These are phyloP conservation scores for Acrossocheilus wenchowensis DNA, from an alignment of 2,797 vertebrate genomes.

Conservation along the genomic window DNA sequence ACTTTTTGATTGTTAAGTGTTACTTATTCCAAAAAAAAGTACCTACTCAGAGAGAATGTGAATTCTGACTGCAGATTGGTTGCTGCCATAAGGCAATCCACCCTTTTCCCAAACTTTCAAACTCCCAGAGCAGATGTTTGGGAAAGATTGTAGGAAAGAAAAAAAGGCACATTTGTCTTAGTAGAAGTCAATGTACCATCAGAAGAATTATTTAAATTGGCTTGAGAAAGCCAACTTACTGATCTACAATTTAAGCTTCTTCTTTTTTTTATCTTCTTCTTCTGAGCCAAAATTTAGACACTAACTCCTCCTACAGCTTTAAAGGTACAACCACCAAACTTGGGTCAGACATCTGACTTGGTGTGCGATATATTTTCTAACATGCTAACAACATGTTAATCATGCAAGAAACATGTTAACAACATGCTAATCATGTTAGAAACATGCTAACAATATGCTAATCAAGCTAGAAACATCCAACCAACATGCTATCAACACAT, in stretches of 20 bases:
- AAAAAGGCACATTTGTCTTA: neutral
- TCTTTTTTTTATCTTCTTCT: neutral
- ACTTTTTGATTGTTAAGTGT: no score
- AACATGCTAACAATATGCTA: neutral
- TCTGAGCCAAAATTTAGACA: neutral
- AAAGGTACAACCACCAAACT: neutral
- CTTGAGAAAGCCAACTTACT: neutral
- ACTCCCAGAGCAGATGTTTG: no score
- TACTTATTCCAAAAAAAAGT: no score
- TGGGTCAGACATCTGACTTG: neutral
- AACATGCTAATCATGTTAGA: neutral
- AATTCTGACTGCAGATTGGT: no score
- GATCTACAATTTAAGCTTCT: neutral
- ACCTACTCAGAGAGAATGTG: no score
- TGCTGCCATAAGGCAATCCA: no score
- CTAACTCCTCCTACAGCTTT: neutral
- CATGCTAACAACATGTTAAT: neutral
- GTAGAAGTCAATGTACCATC: neutral
- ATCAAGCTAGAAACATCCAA: neutral
- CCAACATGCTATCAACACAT: neutral
- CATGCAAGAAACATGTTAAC: neutral
- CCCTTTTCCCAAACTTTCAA: no score
- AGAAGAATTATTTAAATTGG: neutral
- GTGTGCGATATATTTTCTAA: neutral
- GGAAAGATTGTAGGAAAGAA: no score